Percentiles rank a stretch among this genome's conserved stretches.
These are phyloP conservation scores for Hycleus cichorii DNA, from an alignment of 1,140 invertebrate genomes.

Conservation along the genomic window DNA sequence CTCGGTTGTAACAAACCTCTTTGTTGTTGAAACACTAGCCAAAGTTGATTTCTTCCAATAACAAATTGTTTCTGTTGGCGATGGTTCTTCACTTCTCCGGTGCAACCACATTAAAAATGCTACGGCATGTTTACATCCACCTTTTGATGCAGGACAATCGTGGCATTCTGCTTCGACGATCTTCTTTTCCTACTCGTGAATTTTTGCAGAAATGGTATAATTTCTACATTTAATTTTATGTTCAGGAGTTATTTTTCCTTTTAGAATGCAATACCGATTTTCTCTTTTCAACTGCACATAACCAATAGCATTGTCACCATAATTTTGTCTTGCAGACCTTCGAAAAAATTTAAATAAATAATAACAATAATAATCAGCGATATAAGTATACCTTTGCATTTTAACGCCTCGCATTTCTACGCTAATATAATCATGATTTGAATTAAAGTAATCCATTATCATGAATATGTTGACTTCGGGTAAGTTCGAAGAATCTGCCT, in stretches of 20 bases:
- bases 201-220: constrained; percentile 14
- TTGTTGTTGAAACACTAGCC: constrained; percentile 16
- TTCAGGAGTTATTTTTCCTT: constrained; percentile 22
- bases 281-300: constrained; percentile 27
- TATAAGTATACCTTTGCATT: background rate
- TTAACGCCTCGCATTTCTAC: constrained; percentile 6
- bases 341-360: constrained; percentile 1
- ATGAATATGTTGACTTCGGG: constrained; percentile 5
- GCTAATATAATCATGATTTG: constrained; percentile 2
- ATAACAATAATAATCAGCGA: background rate
- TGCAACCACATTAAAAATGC: constrained; percentile 38
- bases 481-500: constrained; percentile 9
- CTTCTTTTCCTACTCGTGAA: constrained; percentile 18
- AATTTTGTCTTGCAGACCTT: constrained; percentile 15
- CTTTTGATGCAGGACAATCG: constrained; percentile 20
- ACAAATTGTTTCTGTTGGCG: constrained; percentile 29
- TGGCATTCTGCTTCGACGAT: constrained; percentile 22
- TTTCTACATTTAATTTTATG: constrained; percentile 21
- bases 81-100: constrained; percentile 32
- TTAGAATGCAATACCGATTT: constrained; percentile 21
- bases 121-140: constrained; percentile 31
- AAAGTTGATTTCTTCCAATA: constrained; percentile 36
- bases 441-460: constrained; percentile 4
- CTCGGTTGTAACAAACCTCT: constrained; percentile 26
- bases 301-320: constrained; percentile 30